Evolutionary conservation across 2,797 vertebrate species (phyloP).

Genomic region (Platyrinchus mystaceus): DNA sequence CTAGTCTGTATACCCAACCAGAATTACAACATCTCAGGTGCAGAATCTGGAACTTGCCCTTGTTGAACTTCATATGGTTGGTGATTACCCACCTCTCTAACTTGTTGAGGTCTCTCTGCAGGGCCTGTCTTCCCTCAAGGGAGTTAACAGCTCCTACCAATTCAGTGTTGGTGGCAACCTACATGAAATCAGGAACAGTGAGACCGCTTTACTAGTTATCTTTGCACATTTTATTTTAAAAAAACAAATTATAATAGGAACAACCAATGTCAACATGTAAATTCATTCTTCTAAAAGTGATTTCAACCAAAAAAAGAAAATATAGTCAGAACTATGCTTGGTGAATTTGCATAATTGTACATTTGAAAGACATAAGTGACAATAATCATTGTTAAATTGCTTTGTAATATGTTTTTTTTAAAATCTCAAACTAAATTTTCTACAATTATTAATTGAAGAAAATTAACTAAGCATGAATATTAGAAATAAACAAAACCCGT

Average conservation of each 20-base stretch:
- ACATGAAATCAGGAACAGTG: background rate
- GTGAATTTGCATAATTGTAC: background rate
- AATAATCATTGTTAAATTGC: constrained; percentile 6
- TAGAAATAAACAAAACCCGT: background rate
- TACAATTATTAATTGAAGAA: background rate
- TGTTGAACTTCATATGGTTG: background rate
- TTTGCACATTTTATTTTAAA: background rate
- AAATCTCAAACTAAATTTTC: background rate
- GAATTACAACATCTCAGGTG: background rate
- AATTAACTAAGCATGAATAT: background rate
- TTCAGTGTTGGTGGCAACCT: background rate
- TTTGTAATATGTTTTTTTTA: background rate
- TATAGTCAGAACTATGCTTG: background rate
- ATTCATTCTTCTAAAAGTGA: background rate
- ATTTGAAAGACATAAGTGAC: background rate
- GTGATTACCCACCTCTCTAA: background rate
- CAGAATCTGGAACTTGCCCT: background rate
- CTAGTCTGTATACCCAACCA: background rate
- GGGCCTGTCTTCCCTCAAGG: background rate
- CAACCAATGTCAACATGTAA: background rate
- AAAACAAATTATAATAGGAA: background rate
- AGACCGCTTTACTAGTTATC: background rate
- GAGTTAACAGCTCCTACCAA: background rate
- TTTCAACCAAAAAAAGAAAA: background rate
- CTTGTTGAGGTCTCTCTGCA: background rate